These are phyloP conservation scores for Simalia tracyae DNA, from an alignment of 2,797 vertebrate species.

Conservation along the genomic window DNA sequence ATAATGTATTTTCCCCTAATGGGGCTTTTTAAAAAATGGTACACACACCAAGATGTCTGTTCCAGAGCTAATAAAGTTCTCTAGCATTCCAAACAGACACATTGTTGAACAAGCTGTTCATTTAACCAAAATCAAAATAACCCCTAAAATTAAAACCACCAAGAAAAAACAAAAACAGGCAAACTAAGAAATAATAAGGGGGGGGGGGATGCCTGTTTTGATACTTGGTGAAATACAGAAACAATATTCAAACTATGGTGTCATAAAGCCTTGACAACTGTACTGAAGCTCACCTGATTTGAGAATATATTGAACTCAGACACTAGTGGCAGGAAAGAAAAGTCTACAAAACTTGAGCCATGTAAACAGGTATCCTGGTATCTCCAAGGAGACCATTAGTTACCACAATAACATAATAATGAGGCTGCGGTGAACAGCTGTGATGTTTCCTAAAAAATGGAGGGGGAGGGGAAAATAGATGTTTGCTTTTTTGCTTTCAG, in stretches of 20 bases:
- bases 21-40: neutral
- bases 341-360: neutral
- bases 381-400: neutral
- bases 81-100: conserved; percentile 1
- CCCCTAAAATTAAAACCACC: neutral
- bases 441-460: neutral
- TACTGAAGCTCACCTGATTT: neutral
- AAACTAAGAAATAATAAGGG: accelerated
- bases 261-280: neutral
- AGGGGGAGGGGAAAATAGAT: neutral
- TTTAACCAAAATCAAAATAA: neutral
- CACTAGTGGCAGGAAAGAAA: neutral
- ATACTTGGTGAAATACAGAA: neutral
- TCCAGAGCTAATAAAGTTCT: neutral
- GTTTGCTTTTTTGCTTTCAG: neutral
- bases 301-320: neutral
- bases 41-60: neutral
- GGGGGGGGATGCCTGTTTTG: neutral
- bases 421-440: neutral
- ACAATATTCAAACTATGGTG: neutral
- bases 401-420: conserved; percentile 27
- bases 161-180: neutral
- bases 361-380: neutral
- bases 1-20: neutral
- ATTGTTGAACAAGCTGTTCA: neutral